These are phyloP conservation scores for Globodera rostochiensis DNA, from an alignment of 1,140 invertebrate genomes.

Conservation along the genomic window DNA sequence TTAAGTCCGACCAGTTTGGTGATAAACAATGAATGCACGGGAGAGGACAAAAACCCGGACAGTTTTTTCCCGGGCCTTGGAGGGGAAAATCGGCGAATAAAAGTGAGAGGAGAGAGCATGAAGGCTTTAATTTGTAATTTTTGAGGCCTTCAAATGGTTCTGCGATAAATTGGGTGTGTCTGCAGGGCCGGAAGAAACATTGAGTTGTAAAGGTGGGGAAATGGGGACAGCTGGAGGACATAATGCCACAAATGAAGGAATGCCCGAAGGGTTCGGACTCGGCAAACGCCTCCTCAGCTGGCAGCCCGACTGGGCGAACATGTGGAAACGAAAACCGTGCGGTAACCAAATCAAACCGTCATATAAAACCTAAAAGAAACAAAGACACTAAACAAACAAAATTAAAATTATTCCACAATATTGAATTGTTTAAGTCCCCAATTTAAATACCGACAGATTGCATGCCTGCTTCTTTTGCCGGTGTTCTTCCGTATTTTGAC, in stretches of 20 bases:
- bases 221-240: conserved; percentile 18
- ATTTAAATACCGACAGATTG: conserved; percentile 39
- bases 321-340: conserved; percentile 60
- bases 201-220: conserved; percentile 58
- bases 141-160: conserved; percentile 64
- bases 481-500: conserved; percentile 59
- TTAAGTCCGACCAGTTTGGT: conserved; percentile 56
- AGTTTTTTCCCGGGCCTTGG: conserved; percentile 50
- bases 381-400: too few relatives aligned
- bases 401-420: too few relatives aligned
- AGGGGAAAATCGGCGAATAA: conserved; percentile 59
- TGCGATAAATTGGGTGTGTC: conserved; percentile 60
- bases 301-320: conserved; percentile 47
- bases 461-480: conserved; percentile 54
- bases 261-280: conserved; percentile 45
- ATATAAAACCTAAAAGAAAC: conserved; percentile 19
- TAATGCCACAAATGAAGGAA: conserved; percentile 36
- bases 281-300: conserved; percentile 32
- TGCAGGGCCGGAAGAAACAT: conserved; percentile 45
- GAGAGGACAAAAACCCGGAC: conserved; percentile 48
- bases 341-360: conserved; percentile 22
- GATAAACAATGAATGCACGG: conserved; percentile 63
- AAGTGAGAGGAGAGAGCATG: conserved; percentile 52
- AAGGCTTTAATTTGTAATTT: conserved; percentile 43
- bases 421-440: too few relatives aligned